Evolutionary conservation across 2,113 vertebrate genomes (phyloP).

Genomic region (Cheilinus undulatus): DNA sequence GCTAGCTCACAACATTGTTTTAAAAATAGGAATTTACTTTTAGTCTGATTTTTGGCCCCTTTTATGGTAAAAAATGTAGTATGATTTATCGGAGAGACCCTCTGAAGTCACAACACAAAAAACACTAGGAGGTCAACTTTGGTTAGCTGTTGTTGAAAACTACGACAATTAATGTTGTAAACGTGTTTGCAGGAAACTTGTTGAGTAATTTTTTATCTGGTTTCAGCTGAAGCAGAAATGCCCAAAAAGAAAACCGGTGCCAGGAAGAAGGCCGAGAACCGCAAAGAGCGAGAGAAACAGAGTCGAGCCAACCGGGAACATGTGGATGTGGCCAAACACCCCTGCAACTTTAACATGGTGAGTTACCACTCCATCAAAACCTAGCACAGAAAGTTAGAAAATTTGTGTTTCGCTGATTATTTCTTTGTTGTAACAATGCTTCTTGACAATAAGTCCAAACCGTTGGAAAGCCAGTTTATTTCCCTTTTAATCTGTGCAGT

Average conservation of each 20-base stretch:
- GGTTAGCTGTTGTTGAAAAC: not conserved
- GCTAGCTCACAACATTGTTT: no score
- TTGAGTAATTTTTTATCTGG: not conserved
- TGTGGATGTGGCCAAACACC: conserved; percentile 95
- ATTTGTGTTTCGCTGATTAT: no score
- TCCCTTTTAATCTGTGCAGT: no score
- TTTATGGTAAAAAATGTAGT: not conserved
- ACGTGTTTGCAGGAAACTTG: not conserved
- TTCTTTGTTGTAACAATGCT: no score
- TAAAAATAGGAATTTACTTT: no score
- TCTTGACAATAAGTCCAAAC: no score
- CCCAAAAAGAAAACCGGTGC: conserved; percentile 99
- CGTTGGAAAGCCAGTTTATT: no score
- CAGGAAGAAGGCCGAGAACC: conserved; percentile 96
- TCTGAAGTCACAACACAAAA: no score
- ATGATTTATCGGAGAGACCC: no score
- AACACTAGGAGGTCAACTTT: no score
- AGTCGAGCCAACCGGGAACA: conserved; percentile 88
- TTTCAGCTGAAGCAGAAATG: conserved; percentile 80
- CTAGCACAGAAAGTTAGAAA: no score
- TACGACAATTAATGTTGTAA: not conserved
- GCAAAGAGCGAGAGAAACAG: conserved; percentile 95
- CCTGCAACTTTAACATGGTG: conserved; percentile 92
- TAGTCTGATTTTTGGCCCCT: not conserved
- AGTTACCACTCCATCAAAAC: not conserved